Evolutionary conservation across 2,113 vertebrate genomes (phyloP).

Genomic region (Catharus fuscescens): DNA sequence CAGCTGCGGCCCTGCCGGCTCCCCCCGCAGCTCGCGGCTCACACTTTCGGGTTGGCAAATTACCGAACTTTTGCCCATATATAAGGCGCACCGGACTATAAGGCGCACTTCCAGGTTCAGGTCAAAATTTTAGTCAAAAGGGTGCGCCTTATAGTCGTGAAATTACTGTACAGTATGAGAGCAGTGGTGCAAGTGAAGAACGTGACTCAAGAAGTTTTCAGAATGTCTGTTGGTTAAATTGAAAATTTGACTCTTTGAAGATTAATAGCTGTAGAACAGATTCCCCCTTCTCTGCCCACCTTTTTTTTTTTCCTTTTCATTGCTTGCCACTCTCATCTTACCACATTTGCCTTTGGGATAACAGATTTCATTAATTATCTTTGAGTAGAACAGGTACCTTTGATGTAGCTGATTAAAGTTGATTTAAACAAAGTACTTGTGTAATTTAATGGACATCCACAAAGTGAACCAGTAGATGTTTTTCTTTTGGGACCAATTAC

Average conservation of each 20-base stretch:
- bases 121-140: too few species aligned
- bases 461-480: not conserved
- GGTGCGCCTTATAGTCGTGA: too few species aligned
- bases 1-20: too few species aligned
- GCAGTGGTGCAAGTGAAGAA: not conserved
- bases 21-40: too few species aligned
- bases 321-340: not conserved
- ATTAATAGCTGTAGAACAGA: not conserved
- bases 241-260: not conserved
- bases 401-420: conserved; percentile 31
- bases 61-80: too few species aligned
- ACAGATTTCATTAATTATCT: conserved; percentile 25
- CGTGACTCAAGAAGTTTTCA: not conserved
- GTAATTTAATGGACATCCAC: not conserved
- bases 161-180: not conserved
- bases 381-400: not conserved
- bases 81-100: too few species aligned
- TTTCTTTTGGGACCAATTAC: not conserved
- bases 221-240: not conserved
- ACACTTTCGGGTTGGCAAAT: too few species aligned
- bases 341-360: not conserved
- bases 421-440: not conserved
- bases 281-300: rapidly evolving
- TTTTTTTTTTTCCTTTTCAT: not conserved
- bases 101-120: too few species aligned